Evolutionary conservation across 2,797 vertebrate species (phyloP), one percentile per base, ranked within the genome.

Genomic region (Spea hammondii): DNA sequence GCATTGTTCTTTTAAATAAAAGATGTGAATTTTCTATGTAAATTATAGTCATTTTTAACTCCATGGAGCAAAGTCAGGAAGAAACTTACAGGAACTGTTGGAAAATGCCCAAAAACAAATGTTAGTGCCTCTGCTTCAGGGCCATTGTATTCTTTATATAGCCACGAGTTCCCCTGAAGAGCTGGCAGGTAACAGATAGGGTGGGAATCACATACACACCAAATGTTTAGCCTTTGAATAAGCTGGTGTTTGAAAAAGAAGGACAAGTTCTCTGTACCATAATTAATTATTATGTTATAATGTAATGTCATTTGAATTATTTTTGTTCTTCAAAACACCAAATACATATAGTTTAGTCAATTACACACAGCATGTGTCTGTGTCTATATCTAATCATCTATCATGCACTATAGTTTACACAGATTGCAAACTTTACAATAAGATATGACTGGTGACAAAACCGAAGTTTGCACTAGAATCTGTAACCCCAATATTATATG

Each of bases 1-100:
- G 46, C 70, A 79, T 68, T 79, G 77, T 72, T 79, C 70, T 79
- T 60, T 47, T 79, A 69, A 79, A 79, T 79, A 79, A 79, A 79
- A 73, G 32, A 79, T 79, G 77, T 51, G 64, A 60, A 68, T 13
- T 17, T 45, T 60, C 77, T 73, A 60, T 73, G 65, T 73, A 72
- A 73, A 68, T 60, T 54, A 59, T 73, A 51, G 70, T 79, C 77
- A 50, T 32, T 59, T 67, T 67, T 50, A 68, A 53, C 53, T 79
- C 77, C 65, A 70, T 68, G 66, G 77, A 60, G 70, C 54, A 74
- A 50, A 53, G 51, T 62, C 54, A 46, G 57, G 13, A 32, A 51
- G 54, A 54, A 70, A 47, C 65, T 79, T 73, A 60, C 70, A 73
- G 53, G 73, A 73, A 74, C 64, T 68, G 70, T 79, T 79, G 77